These are phyloP conservation scores for Pseudococcus longispinus DNA, from an alignment of 2,888 invertebrate genomes.

Conservation along the genomic window DNA sequence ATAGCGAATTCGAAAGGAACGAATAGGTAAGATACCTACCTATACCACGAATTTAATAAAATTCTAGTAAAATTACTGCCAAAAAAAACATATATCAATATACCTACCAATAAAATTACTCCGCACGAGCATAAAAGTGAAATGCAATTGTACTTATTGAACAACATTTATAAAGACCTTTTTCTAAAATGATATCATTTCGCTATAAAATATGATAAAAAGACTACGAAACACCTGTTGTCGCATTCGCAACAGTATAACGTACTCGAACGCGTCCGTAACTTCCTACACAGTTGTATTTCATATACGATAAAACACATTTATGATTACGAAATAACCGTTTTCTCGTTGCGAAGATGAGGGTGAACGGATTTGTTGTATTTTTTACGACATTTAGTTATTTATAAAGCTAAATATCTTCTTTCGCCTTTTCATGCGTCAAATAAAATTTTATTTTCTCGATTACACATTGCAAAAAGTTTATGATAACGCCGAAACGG, in stretches of 20 bases:
- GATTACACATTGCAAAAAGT: neutral
- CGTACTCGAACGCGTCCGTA: neutral
- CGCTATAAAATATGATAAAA: slow-evolving; percentile 31
- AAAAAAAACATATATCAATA: neutral
- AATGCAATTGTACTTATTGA: neutral
- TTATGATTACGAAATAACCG: slow-evolving; percentile 26
- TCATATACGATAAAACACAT: slow-evolving; percentile 31
- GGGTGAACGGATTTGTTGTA: neutral
- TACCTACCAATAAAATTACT: neutral
- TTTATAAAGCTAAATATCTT: slow-evolving; percentile 11
- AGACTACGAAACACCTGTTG: slow-evolving; percentile 8
- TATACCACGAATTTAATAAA: neutral
- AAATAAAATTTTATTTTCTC: slow-evolving; percentile 11
- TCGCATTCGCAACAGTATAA: slow-evolving; percentile 12
- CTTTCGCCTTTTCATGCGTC: neutral
- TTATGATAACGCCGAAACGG: neutral
- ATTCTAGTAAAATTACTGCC: neutral
- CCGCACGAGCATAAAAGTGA: neutral
- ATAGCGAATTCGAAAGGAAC: neutral
- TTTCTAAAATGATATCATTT: slow-evolving; percentile 22
- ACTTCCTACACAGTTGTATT: slow-evolving; percentile 23
- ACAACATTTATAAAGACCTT: neutral
- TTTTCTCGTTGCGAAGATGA: neutral
- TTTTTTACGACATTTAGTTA: neutral
- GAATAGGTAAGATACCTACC: neutral